These are phyloP conservation scores for Thamnaconus septentrionalis DNA, from an alignment of 2,113 vertebrate species.

Conservation along the genomic window DNA sequence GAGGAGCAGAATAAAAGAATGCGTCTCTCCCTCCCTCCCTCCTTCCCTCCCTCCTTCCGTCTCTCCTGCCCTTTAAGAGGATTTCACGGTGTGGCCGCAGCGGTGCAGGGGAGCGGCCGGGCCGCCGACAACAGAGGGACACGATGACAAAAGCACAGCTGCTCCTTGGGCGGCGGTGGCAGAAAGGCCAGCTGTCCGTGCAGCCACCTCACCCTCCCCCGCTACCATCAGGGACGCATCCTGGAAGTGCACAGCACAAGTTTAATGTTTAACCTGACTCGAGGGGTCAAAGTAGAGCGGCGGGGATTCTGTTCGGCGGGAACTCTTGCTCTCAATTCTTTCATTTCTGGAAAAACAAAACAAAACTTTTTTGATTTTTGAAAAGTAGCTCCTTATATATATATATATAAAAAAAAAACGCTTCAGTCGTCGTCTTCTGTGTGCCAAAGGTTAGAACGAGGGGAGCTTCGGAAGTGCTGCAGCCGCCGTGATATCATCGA, in stretches of 20 bases:
- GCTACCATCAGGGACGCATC: constrained; percentile 23
- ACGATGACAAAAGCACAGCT: constrained; percentile 74
- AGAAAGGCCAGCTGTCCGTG: constrained; percentile 54
- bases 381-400: no score
- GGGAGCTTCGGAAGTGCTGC: no score
- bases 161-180: constrained; percentile 50
- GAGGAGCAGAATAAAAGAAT: constrained; percentile 23
- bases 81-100: constrained; percentile 68
- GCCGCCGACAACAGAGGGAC: constrained; percentile 24
- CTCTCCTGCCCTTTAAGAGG: constrained; percentile 57
- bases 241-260: background rate
- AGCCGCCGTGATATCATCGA: no score
- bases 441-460: no score
- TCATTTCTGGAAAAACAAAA: no score
- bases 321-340: no score
- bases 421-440: no score
- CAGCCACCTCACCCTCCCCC: constrained; percentile 10
- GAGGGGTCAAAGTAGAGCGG: no score
- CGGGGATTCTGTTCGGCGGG: no score
- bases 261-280: no score
- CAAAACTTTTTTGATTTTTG: no score
- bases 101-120: constrained; percentile 43
- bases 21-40: background rate
- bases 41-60: constrained; percentile 2
- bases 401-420: no score